Evolutionary conservation across 2,888 invertebrate genomes (phyloP), one percentile per base, ranked within the genome.

Genomic region (Odontomyia ornata): DNA sequence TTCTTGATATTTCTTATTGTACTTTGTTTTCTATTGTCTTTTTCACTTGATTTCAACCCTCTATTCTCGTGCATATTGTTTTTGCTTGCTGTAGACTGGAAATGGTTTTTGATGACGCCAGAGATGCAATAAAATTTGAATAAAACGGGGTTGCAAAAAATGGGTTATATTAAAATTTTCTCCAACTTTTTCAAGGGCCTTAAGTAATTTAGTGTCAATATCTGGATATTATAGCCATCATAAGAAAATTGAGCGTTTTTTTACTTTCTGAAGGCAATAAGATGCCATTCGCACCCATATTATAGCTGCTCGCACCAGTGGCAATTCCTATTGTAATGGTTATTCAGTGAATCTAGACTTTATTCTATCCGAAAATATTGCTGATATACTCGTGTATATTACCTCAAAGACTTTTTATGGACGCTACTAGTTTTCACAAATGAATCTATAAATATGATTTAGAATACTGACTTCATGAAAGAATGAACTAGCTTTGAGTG

Each of bases 141-240:
- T 73, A 73, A 72, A 72, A 25, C 7, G 57, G 57, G 73, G 73
- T 73, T 57, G 30, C 60, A 23, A 73, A 56, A 73, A 73, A 28
- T 73, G 28, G 21, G 57, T 73, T 73, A 57, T 73, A 60, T 60
- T 73, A 43, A 73, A 36, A 73, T 60, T 52, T 73, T 57, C 57
- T 73, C 60, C 36, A 57, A 60, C 60, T 73, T 73, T 57, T 73
- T 73, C 43, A 27, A 73, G 73, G 60, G 57, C 60, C n/a, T 57
- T 57, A 73, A 73, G 73, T 73, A 73, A 73, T 73, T 73, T 73
- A 73, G 73, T 73, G 73, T 57, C 73, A 57, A 73, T 73, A 73
- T 73, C 73, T 73, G 73, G 30, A 57, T 57, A n/a, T 73, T 73
- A 73, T 73, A 18, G 60, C 57, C 13, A 21, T 56, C 30, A 30